Conservation (phyloP, 2,113 vertebrate species). For the Megaceryle torquata region DNA sequence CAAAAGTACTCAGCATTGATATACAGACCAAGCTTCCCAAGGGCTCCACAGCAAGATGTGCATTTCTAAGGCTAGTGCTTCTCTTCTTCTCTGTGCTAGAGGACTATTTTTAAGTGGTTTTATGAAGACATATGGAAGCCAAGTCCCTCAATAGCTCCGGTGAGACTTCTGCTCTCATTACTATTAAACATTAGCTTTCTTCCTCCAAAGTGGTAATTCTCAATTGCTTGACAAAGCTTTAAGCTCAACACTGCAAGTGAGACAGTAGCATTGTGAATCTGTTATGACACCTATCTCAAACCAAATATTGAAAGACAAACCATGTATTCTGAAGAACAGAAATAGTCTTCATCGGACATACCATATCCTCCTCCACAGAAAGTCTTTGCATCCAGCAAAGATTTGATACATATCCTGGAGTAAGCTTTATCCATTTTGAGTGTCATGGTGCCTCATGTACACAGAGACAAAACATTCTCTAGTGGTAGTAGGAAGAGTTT, state of each 20-base stretch:
- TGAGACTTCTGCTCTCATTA: conserved; percentile 14
- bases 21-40: neutral
- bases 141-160: neutral
- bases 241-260: neutral
- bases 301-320: neutral
- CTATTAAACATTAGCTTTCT: neutral
- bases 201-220: neutral
- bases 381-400: neutral
- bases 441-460: neutral
- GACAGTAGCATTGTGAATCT: neutral
- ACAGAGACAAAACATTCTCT: neutral
- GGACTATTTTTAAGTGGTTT: conserved; percentile 12
- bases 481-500: neutral
- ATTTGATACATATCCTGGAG: neutral
- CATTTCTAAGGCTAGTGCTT: neutral
- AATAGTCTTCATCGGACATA: neutral
- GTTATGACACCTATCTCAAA: neutral
- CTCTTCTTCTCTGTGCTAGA: neutral
- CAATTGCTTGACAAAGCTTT: conserved; percentile 19
- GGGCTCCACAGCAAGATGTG: neutral
- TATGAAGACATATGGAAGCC: conserved; percentile 20
- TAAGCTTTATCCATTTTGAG: neutral
- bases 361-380: neutral
- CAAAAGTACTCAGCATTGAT: neutral
- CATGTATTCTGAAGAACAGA: neutral